Conservation (phyloP, 2,888 invertebrate genomes). For the Heliconius ethilla region DNA sequence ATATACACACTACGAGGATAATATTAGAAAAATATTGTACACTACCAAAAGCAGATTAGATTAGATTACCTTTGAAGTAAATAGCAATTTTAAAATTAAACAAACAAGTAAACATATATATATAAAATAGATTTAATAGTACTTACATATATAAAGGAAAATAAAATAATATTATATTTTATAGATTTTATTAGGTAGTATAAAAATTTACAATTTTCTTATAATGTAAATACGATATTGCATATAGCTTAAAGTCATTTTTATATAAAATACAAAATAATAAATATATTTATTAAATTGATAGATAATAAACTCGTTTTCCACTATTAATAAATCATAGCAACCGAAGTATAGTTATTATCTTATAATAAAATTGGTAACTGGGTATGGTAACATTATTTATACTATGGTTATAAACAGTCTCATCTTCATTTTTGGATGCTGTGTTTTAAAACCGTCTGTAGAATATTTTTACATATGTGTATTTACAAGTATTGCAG, state of each 20-base stretch:
- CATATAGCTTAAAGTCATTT: slow-evolving; percentile 32
- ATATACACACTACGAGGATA: slow-evolving; percentile 31
- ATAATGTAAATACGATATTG: slow-evolving; percentile 58
- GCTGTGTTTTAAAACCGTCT: slow-evolving; percentile 46
- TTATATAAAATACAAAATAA: slow-evolving; percentile 49
- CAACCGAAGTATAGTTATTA: slow-evolving; percentile 27
- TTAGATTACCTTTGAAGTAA: not conserved
- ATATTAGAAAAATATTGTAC: slow-evolving; percentile 21
- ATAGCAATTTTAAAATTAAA: not conserved
- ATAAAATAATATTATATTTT: slow-evolving; percentile 60
- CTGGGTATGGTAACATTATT: slow-evolving; percentile 57
- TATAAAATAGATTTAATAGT: not conserved
- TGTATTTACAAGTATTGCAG: slow-evolving; percentile 71
- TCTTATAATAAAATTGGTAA: slow-evolving; percentile 61
- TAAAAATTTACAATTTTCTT: slow-evolving; percentile 75
- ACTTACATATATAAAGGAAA: slow-evolving; percentile 47
- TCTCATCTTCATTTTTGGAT: slow-evolving; percentile 56
- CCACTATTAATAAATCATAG: slow-evolving; percentile 33
- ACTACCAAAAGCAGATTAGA: slow-evolving; percentile 12
- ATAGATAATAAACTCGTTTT: slow-evolving; percentile 12
- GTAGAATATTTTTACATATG: slow-evolving; percentile 48
- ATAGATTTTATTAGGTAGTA: slow-evolving; percentile 77
- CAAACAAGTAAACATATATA: not conserved
- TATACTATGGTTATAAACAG: slow-evolving; percentile 62
- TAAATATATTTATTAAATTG: not conserved